phyloP scores from a whole-genome alignment of 1,140 invertebrate species.

The Papilio polytes region DNA sequence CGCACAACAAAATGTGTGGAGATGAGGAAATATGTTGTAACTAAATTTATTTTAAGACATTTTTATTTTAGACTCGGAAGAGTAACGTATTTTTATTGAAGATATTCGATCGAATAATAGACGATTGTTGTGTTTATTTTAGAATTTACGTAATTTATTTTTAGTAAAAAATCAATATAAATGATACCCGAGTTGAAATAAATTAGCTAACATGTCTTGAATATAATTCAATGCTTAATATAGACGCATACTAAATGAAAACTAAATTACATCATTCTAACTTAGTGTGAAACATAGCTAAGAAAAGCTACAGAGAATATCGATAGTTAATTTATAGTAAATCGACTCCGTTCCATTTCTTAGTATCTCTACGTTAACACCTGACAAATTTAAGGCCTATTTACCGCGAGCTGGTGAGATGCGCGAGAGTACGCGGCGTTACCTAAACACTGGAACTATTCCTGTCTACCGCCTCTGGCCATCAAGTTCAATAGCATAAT shows the following conservation, averaged over 20 bases:
- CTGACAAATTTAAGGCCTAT: slow-evolving; percentile 31
- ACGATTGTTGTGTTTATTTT: too few species aligned
- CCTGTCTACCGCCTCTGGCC: background rate
- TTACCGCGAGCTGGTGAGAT: background rate
- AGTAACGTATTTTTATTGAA: too few species aligned
- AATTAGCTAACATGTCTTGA: background rate
- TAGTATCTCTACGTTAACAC: slow-evolving; percentile 19
- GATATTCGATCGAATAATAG: too few species aligned
- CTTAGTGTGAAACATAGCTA: background rate
- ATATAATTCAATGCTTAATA: background rate
- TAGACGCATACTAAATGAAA: too few species aligned
- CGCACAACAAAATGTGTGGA: slow-evolving; percentile 61
- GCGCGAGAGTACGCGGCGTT: background rate
- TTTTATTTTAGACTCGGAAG: background rate
- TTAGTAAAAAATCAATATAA: background rate
- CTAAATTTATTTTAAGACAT: background rate
- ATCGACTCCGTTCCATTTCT: slow-evolving; percentile 10
- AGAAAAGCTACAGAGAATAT: background rate
- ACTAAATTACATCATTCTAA: too few species aligned
- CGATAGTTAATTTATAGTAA: background rate
- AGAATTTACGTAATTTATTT: too few species aligned
- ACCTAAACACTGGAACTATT: slow-evolving; percentile 31
- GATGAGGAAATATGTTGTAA: slow-evolving; percentile 44
- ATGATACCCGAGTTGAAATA: background rate
- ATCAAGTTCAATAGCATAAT: slow-evolving; percentile 10